Evolutionary conservation across 2,797 vertebrate species (phyloP), one percentile per base, ranked within the genome.

Genomic region (Phylloscopus collybita): DNA sequence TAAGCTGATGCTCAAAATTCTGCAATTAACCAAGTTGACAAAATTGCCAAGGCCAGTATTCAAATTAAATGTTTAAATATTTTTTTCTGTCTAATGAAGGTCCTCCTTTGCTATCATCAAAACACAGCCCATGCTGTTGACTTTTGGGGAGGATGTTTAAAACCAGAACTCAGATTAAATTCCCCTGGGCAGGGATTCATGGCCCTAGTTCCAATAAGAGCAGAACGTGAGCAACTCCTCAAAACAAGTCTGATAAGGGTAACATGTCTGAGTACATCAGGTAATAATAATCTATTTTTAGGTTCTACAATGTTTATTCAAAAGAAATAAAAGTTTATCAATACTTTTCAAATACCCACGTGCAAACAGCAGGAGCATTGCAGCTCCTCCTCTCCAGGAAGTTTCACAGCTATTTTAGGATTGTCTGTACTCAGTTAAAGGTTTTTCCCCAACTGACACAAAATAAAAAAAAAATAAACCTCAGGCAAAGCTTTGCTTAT

Each of bases 121-220:
- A 86, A 40, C 86, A 79, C 57, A 81, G 71, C 11, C 86, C 78
- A 9, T 0, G 5, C 83, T 92, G 86, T 61, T 92, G 83, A 84
- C 86, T 86, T 82, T 90, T 32, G 23, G 64, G 84, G 80, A 93
- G 92, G 88, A 90, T 87, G 83, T 87, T 91, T 85, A 73, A 84
- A 86, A 81, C 0, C 78, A 88, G 74, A 65, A 73, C 7, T 5
- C 51, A 61, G 84, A 92, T 76, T 65, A 65, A 93, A 85, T 32
- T 51, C 56, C 80, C 83, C 59, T 6, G 45, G 3, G 59, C 65
- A 20, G 69, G 60, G 59, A 88, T 54, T 60, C 61, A 6, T 6
- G 9, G 75, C 49, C 73, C 34, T 15, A n/a, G 47, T 62, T 56
- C 75, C 72, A 64, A 40, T 40, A 40, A 7, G 9, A 45, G 74